Percentiles rank a stretch among this genome's conserved stretches.
Evolutionary conservation across 2,113 vertebrate genomes (phyloP).

Genomic region (Rhinopithecus roxellana): DNA sequence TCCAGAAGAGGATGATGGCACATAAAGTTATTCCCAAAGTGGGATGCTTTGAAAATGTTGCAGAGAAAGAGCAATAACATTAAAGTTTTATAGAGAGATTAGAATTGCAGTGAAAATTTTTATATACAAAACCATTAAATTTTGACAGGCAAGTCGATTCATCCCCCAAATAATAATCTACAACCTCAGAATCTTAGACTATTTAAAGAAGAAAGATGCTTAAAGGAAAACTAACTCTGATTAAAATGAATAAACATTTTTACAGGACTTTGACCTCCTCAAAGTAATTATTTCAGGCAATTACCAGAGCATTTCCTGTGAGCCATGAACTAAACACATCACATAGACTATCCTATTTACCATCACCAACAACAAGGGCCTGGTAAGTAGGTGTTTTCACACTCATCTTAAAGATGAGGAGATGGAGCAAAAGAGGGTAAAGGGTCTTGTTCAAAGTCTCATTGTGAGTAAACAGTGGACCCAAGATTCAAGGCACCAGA

Average conservation of each 20-base stretch:
- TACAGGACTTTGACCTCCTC: background rate
- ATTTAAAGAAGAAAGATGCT: background rate
- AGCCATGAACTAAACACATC: background rate
- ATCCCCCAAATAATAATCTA: slow-evolving; percentile 8
- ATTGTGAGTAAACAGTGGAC: background rate
- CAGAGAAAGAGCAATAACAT: background rate
- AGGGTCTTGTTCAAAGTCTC: background rate
- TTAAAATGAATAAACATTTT: background rate
- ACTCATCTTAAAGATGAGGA: background rate
- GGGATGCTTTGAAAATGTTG: background rate
- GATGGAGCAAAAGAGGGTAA: background rate
- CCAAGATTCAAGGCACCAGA: background rate
- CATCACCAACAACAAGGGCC: background rate
- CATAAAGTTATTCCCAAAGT: background rate
- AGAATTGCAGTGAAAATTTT: background rate
- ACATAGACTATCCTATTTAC: background rate
- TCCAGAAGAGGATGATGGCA: background rate
- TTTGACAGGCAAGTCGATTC: background rate
- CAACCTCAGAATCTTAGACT: background rate
- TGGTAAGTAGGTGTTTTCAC: background rate
- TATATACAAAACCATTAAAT: background rate
- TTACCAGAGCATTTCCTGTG: background rate
- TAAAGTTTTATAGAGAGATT: background rate
- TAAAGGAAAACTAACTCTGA: background rate
- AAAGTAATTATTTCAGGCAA: background rate